phyloP scores from a whole-genome alignment of 2,888 invertebrate species.

The Cremastinae sp. region DNA sequence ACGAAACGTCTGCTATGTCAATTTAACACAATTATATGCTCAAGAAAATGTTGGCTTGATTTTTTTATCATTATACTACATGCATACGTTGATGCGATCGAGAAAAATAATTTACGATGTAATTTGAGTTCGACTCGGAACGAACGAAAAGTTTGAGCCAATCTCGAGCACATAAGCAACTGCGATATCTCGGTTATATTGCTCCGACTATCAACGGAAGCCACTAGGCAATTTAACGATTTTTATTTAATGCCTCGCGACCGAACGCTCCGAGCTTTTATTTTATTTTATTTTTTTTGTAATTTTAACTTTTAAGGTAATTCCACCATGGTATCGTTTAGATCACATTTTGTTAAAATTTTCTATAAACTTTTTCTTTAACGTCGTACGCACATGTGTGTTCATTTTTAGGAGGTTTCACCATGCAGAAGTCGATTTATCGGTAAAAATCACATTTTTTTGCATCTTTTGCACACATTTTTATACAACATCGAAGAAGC shows the following conservation, averaged over 20 bases:
- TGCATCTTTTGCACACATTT: too few relatives aligned
- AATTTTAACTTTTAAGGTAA: not conserved
- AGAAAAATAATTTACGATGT: slow-evolving; percentile 4
- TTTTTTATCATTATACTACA: slow-evolving; percentile 8
- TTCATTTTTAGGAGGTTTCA: too few relatives aligned
- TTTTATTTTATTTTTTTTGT: not conserved
- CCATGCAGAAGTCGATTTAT: too few relatives aligned
- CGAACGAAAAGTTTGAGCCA: not conserved
- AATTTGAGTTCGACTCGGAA: not conserved
- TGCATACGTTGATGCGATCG: slow-evolving; percentile 1
- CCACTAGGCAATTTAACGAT: slow-evolving; percentile 26
- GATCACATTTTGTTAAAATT: too few relatives aligned
- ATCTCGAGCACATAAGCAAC: slow-evolving; percentile 1
- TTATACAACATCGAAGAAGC: too few relatives aligned
- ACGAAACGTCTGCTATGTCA: slow-evolving; percentile 34
- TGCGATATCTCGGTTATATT: slow-evolving; percentile 18
- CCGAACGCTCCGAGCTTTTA: not conserved
- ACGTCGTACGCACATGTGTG: too few relatives aligned
- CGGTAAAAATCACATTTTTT: too few relatives aligned
- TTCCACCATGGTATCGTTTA: too few relatives aligned
- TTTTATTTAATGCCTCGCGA: slow-evolving; percentile 27
- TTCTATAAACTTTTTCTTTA: too few relatives aligned
- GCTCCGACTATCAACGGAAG: slow-evolving; percentile 52
- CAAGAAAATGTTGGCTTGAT: not conserved
- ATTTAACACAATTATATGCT: slow-evolving; percentile 29